Conservation (phyloP, 2,797 vertebrate species). For the Enteromius paludinosus region DNA sequence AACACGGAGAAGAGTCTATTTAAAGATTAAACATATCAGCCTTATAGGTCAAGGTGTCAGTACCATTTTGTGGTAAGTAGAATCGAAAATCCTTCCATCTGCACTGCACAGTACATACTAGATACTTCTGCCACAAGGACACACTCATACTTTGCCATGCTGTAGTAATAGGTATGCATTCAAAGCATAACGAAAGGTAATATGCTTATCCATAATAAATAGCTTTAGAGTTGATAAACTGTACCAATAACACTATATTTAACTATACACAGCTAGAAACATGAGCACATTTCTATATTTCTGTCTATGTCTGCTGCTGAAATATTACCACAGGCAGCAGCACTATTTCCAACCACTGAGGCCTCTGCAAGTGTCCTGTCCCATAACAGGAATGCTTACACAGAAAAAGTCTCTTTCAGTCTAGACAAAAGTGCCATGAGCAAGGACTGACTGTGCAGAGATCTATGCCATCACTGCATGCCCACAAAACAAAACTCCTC, state of each 20-base stretch:
- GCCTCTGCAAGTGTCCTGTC: slow-evolving; percentile 17
- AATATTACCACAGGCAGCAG: slow-evolving; percentile 34
- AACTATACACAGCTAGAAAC: background rate
- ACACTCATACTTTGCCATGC: background rate
- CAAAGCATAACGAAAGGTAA: background rate
- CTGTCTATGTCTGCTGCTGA: background rate
- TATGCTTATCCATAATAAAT: background rate
- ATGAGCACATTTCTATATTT: slow-evolving; percentile 13
- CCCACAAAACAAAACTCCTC: slow-evolving; percentile 13
- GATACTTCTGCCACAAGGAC: background rate
- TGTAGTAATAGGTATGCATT: background rate
- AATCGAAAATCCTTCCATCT: background rate
- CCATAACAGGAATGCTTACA: slow-evolving; percentile 41
- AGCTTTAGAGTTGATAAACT: background rate
- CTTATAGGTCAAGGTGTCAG: background rate
- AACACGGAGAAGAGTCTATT: background rate
- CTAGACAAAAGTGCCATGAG: slow-evolving; percentile 51
- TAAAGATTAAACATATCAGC: background rate
- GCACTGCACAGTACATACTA: slow-evolving; percentile 6
- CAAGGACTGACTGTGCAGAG: slow-evolving; percentile 38
- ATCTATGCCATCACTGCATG: slow-evolving; percentile 11
- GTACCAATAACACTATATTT: background rate
- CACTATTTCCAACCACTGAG: slow-evolving; percentile 12
- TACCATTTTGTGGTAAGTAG: background rate
- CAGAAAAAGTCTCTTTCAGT: slow-evolving; percentile 43